Percentiles rank a stretch among this genome's conserved stretches.
Evolutionary conservation across 1,140 invertebrate genomes (phyloP).

Genomic region (Hypsibius dujardini): DNA sequence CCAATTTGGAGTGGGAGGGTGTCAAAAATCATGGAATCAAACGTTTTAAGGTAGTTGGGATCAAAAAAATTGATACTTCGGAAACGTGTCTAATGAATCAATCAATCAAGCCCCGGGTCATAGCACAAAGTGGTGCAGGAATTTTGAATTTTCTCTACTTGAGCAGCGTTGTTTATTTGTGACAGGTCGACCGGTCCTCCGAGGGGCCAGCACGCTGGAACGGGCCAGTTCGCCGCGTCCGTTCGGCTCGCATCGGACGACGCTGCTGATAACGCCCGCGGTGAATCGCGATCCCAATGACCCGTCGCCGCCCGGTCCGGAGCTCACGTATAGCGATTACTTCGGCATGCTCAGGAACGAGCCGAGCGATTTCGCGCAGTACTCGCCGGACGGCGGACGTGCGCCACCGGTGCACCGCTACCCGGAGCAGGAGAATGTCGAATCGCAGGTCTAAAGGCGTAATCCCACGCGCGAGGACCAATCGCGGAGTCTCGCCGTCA

Average conservation of each 20-base stretch:
- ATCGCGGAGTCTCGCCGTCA: too few species aligned
- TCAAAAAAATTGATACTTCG: too few species aligned
- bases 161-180: too few species aligned
- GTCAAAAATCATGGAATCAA: too few species aligned
- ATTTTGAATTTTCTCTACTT: too few species aligned
- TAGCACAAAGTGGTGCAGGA: too few species aligned
- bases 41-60: too few species aligned
- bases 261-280: background rate
- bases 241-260: background rate
- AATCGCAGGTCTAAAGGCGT: slow-evolving; percentile 5
- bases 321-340: background rate
- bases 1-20: too few species aligned
- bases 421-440: slow-evolving; percentile 1
- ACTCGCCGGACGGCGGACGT: background rate
- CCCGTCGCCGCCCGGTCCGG: background rate
- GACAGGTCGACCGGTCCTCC: background rate
- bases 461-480: too few species aligned
- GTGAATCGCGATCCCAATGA: background rate
- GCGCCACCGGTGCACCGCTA: background rate
- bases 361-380: background rate
- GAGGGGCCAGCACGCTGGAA: background rate
- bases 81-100: too few species aligned
- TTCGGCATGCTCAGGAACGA: background rate
- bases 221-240: background rate
- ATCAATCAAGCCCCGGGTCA: too few species aligned